phyloP scores from a whole-genome alignment of 2,797 vertebrate genomes.

The Chelmon rostratus region DNA sequence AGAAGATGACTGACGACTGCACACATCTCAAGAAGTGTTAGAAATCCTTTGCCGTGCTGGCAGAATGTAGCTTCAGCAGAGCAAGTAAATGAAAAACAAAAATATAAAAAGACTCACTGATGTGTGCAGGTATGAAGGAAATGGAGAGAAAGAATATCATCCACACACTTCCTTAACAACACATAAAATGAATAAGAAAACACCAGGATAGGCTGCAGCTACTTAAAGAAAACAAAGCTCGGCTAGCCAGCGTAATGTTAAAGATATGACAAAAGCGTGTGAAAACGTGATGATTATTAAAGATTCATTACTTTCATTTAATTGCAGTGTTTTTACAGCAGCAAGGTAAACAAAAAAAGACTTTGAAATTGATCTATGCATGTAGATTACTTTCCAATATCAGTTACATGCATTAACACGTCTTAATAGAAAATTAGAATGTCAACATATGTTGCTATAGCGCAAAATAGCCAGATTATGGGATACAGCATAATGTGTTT shows the following conservation, averaged over 20 bases:
- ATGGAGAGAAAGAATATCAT: slow-evolving; percentile 11
- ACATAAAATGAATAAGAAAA: slow-evolving; percentile 23
- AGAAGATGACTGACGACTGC: not conserved
- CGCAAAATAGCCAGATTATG: slow-evolving; percentile 67
- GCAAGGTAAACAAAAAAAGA: slow-evolving; percentile 50
- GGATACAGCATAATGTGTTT: slow-evolving; percentile 67
- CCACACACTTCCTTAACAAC: slow-evolving; percentile 8
- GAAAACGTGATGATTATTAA: slow-evolving; percentile 46
- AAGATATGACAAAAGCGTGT: slow-evolving; percentile 22
- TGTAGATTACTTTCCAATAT: slow-evolving; percentile 67
- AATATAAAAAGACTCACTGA: slow-evolving; percentile 8
- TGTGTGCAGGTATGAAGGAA: slow-evolving; percentile 10
- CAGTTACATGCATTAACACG: slow-evolving; percentile 71
- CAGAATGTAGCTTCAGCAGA: not conserved
- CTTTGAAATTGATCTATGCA: slow-evolving; percentile 60
- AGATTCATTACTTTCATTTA: slow-evolving; percentile 42
- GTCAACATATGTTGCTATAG: slow-evolving; percentile 63
- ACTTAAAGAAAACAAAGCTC: slow-evolving; percentile 24
- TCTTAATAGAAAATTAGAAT: slow-evolving; percentile 48
- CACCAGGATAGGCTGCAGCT: slow-evolving; percentile 9
- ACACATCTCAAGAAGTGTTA: no score
- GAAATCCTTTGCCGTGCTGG: not conserved
- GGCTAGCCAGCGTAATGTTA: slow-evolving; percentile 29
- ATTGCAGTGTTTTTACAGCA: slow-evolving; percentile 67
- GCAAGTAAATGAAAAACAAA: not conserved